Percentiles rank a stretch among this genome's conserved stretches.
Evolutionary conservation across 2,888 invertebrate species (phyloP).

Genomic region (Mesodorylaimus sp.): DNA sequence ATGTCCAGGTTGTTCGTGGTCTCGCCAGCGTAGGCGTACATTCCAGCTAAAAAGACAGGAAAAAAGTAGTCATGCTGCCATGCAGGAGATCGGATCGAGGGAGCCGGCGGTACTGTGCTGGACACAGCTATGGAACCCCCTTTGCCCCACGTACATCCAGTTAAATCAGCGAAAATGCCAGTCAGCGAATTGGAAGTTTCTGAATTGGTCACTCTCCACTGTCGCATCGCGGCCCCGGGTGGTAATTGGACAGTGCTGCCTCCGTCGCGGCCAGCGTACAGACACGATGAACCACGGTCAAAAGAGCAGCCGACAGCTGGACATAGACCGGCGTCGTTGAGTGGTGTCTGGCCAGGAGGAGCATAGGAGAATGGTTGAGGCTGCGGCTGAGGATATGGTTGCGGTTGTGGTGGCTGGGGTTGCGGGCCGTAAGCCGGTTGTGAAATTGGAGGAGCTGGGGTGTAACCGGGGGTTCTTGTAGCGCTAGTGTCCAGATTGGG

Average conservation of each 20-base stretch:
- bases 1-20: slow-evolving; percentile 14
- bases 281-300: not conserved
- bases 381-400: too few relatives aligned
- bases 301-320: slow-evolving; percentile 4
- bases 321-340: not conserved
- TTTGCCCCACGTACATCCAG: slow-evolving; percentile 4
- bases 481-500: too few relatives aligned
- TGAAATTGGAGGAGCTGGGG: too few relatives aligned
- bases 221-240: slow-evolving; percentile 11
- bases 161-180: slow-evolving; percentile 18
- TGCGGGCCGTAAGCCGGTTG: too few relatives aligned
- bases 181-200: slow-evolving; percentile 19
- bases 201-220: slow-evolving; percentile 16
- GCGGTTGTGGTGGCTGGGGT: too few relatives aligned
- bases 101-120: too few relatives aligned
- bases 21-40: slow-evolving; percentile 16
- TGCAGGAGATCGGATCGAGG: too few relatives aligned
- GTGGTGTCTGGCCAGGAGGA: not conserved
- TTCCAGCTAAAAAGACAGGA: slow-evolving; percentile 14
- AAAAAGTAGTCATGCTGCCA: too few relatives aligned
- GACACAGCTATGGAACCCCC: too few relatives aligned
- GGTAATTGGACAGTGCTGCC: slow-evolving; percentile 2
- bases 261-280: not conserved
- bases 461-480: too few relatives aligned
- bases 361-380: too few relatives aligned